These are phyloP conservation scores for Opisthocomus hoazin DNA, from an alignment of 2,113 vertebrate genomes.

Conservation along the genomic window DNA sequence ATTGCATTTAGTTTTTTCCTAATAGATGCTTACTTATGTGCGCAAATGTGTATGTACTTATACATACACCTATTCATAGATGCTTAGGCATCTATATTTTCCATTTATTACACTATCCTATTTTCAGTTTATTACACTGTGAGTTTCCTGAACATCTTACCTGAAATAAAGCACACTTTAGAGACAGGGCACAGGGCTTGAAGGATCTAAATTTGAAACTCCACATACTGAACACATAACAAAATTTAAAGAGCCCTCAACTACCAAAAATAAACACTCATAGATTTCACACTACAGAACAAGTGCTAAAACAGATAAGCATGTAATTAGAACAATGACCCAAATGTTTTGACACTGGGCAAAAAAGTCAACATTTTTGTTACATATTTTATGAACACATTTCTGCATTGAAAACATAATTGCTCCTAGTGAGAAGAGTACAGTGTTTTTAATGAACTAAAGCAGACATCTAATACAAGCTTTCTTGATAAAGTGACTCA, in stretches of 20 bases:
- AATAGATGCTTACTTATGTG: background rate
- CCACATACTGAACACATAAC: background rate
- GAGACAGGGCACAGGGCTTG: background rate
- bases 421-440: background rate
- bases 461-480: background rate
- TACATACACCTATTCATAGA: background rate
- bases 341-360: background rate
- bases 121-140: background rate
- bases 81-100: background rate
- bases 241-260: background rate
- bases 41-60: accelerated
- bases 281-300: background rate
- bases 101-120: background rate
- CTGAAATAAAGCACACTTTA: background rate
- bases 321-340: background rate
- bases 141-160: background rate
- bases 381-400: background rate
- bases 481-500: background rate
- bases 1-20: background rate
- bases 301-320: background rate
- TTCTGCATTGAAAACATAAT: background rate
- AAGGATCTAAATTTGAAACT: background rate
- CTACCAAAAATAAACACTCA: background rate
- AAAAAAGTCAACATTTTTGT: background rate
- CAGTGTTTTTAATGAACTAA: background rate